These are phyloP conservation scores for Misgurnus mizolepis DNA, from an alignment of 2,113 vertebrate genomes.

Conservation along the genomic window DNA sequence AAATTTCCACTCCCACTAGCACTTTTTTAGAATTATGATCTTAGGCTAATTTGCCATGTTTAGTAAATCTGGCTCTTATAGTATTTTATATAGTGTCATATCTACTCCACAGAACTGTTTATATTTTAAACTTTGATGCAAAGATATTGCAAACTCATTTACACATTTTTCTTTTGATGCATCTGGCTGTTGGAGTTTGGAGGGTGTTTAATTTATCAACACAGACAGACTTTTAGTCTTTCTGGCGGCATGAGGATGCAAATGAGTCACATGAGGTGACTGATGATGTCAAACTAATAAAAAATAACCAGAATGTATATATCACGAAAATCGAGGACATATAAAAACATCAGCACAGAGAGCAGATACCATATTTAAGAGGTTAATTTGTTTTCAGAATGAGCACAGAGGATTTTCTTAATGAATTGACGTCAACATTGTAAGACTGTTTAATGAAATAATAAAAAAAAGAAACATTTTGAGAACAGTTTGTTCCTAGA, in stretches of 20 bases:
- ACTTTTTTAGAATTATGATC: too few relatives aligned
- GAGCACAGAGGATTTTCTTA: neutral
- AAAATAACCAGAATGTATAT: neutral
- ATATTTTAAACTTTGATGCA: too few relatives aligned
- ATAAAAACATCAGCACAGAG: neutral
- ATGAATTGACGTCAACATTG: neutral
- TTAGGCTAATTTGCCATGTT: too few relatives aligned
- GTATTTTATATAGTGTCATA: too few relatives aligned
- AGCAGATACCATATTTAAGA: neutral
- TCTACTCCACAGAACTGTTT: too few relatives aligned
- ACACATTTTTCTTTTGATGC: neutral
- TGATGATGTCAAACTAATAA: neutral
- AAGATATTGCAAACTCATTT: neutral
- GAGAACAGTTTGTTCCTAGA: slow-evolving; percentile 16
- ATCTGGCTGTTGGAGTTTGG: slow-evolving; percentile 11
- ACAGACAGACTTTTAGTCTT: slow-evolving; percentile 18
- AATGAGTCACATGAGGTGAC: neutral
- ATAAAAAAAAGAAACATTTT: neutral
- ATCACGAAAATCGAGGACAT: neutral
- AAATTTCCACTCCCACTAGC: too few relatives aligned
- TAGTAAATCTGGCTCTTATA: too few relatives aligned
- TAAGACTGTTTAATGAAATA: neutral
- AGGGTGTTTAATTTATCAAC: neutral
- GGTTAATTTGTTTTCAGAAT: neutral
- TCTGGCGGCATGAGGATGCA: slow-evolving; percentile 11